Evolutionary conservation across 30 jellyfish, hydroid and myxozoan genomes (phyloP).

Genomic region (Aurelia sp.): DNA sequence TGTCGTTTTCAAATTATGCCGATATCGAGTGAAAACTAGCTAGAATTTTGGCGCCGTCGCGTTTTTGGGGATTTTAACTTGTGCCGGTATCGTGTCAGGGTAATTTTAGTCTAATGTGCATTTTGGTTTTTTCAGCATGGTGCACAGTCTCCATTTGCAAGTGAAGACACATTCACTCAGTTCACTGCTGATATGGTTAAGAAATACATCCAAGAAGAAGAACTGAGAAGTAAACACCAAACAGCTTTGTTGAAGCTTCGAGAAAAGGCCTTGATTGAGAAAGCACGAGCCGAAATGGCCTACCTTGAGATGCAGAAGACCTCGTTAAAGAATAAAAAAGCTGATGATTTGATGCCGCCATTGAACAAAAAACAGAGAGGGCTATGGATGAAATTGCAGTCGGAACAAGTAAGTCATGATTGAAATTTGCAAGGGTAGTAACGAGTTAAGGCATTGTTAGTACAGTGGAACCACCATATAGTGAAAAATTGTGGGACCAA

Average conservation of each 20-base stretch:
- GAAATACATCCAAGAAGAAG: constrained; percentile 94
- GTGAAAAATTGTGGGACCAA: too few relatives aligned
- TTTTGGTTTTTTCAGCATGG: constrained; percentile 42
- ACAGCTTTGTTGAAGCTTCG: constrained; percentile 85
- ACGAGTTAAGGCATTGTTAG: too few relatives aligned
- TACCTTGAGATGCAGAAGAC: constrained; percentile 88
- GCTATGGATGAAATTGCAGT: constrained; percentile 76
- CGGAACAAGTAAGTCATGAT: constrained; percentile 80
- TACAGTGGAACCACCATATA: too few relatives aligned
- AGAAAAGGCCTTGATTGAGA: constrained; percentile 89
- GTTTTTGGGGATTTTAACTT: too few relatives aligned
- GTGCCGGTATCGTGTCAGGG: too few relatives aligned
- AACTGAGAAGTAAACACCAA: constrained; percentile 90
- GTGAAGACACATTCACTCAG: constrained; percentile 86
- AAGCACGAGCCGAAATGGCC: constrained; percentile 97
- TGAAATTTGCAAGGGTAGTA: background rate
- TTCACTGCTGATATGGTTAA: constrained; percentile 89
- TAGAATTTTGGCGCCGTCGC: too few relatives aligned
- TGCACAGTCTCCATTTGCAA: constrained; percentile 85
- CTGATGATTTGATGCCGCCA: constrained; percentile 97
- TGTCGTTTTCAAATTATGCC: too few relatives aligned
- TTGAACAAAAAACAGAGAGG: constrained; percentile 91
- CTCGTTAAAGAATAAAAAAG: constrained; percentile 70
- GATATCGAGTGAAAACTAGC: too few relatives aligned
- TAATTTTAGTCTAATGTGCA: too few relatives aligned